Base-by-base conservation (phyloP, 2,888 invertebrate genomes). In the Gasteruption jaculator region DNA sequence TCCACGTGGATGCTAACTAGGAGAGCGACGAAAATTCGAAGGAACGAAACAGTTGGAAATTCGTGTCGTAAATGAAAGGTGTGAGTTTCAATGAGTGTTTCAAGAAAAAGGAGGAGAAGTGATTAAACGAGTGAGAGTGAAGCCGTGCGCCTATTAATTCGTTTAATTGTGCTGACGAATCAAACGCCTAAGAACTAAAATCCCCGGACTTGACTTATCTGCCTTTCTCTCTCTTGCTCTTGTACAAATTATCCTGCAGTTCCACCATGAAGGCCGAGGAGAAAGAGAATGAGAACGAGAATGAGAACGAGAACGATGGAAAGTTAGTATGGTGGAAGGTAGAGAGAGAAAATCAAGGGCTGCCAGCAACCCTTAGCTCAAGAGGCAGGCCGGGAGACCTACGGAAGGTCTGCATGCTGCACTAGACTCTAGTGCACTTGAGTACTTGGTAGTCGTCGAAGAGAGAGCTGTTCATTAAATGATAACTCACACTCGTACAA, bases 101-200 rank as follows among this genome's bases (percentile, higher is more conserved):
- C n/a, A 6, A 8, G 5, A 26, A 10, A 12, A 14, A 8, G 11
- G n/a, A 16, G 4, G 19, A 10, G 25, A 31, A 20, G 19, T 27
- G 42, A 46, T 50, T 46, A 50, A 46, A 45, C 44, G 44, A 27
- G 44, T 22, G 26, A 19, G 36, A 32, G 36, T 18, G 41, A 34
- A 42, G 39, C 33, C 50, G 52, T 53, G 46, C 52, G 52, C 53
- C 60, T 61, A 61, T 64, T 65, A 66, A 66, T 65, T 64, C 59
- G 54, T 58, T 61, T 64, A 63, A 66, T 66, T 63, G 65, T 57
- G 65, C 64, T 63, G 64, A 67, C 62, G 60, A 64, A 63, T 63
- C 58, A 57, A 60, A 65, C 50, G 53, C 52, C 50, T 54, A 53
- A 59, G 57, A 57, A 58, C 56, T 54, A 45, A 48, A 56, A 52